phyloP scores from a whole-genome alignment of 2,888 invertebrate species.

The Hydrotaea cyrtoneurina region DNA sequence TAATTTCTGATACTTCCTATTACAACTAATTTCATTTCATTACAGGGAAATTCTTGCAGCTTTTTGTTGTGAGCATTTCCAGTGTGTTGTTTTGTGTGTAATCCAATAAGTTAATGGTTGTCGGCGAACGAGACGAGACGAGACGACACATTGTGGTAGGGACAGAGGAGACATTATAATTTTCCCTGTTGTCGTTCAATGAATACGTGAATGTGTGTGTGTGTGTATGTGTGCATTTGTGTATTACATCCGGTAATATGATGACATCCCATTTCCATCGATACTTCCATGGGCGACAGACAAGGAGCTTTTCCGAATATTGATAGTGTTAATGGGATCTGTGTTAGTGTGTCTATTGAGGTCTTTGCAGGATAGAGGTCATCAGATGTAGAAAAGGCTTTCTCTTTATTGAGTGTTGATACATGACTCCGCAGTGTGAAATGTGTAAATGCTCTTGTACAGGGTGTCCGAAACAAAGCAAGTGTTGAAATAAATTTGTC shows the following conservation, averaged over 20 bases:
- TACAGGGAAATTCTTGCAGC: neutral
- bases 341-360: too few relatives aligned
- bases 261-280: neutral
- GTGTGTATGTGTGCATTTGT: neutral
- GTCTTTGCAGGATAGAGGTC: too few relatives aligned
- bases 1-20: conserved; percentile 16
- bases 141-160: neutral
- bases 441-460: too few relatives aligned
- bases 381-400: too few relatives aligned
- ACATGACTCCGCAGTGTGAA: too few relatives aligned
- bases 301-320: too few relatives aligned
- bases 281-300: neutral
- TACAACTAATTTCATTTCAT: conserved; percentile 19
- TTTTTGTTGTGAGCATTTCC: neutral
- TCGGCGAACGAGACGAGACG: neutral
- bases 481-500: too few relatives aligned
- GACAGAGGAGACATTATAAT: neutral
- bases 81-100: conserved; percentile 6
- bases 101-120: conserved; percentile 33
- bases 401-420: too few relatives aligned
- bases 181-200: neutral
- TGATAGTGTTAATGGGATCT: too few relatives aligned
- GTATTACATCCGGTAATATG: neutral
- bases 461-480: too few relatives aligned
- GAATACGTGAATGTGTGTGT: too few relatives aligned